Conservation (phyloP, 2,113 vertebrate species). For the Anseranas semipalmata region DNA sequence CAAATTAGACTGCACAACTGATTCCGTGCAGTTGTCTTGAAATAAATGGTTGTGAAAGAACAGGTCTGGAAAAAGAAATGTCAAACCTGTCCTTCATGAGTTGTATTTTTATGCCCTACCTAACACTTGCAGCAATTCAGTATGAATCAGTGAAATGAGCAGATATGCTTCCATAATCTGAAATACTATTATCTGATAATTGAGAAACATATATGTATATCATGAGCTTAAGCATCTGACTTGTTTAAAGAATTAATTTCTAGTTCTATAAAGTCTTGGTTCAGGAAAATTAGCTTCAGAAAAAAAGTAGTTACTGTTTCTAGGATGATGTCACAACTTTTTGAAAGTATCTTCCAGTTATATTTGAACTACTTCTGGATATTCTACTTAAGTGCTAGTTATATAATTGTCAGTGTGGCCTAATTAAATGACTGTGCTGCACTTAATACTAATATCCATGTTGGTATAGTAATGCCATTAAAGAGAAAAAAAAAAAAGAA, state of each 20-base stretch:
- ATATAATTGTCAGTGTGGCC: conserved; percentile 80
- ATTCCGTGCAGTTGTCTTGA: conserved; percentile 40
- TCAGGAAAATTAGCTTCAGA: conserved; percentile 71
- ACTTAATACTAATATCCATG: conserved; percentile 80
- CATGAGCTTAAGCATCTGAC: conserved; percentile 75
- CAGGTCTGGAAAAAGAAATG: conserved; percentile 57
- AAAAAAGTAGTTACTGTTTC: conserved; percentile 75
- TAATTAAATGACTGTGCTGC: conserved; percentile 72
- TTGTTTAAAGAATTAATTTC: conserved; percentile 70
- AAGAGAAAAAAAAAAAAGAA: conserved; percentile 62
- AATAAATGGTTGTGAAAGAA: conserved; percentile 51
- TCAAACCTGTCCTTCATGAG: conserved; percentile 70
- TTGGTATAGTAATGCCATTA: conserved; percentile 72
- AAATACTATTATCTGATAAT: conserved; percentile 75
- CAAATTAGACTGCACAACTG: conserved; percentile 18
- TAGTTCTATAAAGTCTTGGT: conserved; percentile 73
- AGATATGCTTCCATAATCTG: conserved; percentile 79
- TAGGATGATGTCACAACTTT: conserved; percentile 72
- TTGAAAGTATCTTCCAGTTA: conserved; percentile 76
- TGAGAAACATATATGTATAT: conserved; percentile 75
- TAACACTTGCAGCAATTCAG: conserved; percentile 76
- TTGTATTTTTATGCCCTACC: conserved; percentile 80
- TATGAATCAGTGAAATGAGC: conserved; percentile 76
- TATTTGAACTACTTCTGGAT: conserved; percentile 68
- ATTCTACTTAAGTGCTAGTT: conserved; percentile 77